phyloP scores from a whole-genome alignment of 92 coral and sea anemone species.

The Parazoanthus darwini region DNA sequence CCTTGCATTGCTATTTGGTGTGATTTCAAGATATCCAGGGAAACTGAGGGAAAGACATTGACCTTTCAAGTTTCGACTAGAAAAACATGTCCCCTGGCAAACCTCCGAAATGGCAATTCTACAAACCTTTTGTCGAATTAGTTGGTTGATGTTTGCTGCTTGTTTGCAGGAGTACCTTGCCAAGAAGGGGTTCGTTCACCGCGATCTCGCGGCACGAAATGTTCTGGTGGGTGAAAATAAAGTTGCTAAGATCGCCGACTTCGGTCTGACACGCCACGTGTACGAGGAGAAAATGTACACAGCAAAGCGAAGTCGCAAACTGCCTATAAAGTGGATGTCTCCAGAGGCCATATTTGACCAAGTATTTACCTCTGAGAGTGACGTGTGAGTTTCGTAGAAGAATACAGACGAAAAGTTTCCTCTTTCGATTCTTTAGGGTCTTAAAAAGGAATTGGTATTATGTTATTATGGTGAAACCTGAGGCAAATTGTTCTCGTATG shows the following conservation, averaged over 20 bases:
- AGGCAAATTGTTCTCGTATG: neutral
- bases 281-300: constrained; percentile 67
- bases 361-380: constrained; percentile 69
- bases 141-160: neutral
- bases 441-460: too few relatives aligned
- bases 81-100: too few relatives aligned
- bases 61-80: too few relatives aligned
- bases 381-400: constrained; percentile 59
- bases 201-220: constrained; percentile 84
- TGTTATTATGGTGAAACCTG: neutral
- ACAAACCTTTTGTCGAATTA: too few relatives aligned
- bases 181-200: constrained; percentile 75
- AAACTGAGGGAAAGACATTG: too few relatives aligned
- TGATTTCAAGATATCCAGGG: too few relatives aligned
- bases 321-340: constrained; percentile 85
- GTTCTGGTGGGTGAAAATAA: constrained; percentile 78
- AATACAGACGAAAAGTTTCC: too few relatives aligned
- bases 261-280: constrained; percentile 80
- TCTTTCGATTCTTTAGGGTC: too few relatives aligned
- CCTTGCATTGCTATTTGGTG: too few relatives aligned
- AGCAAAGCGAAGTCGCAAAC: constrained; percentile 62
- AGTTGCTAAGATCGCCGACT: constrained; percentile 78
- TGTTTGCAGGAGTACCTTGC: constrained; percentile 66
- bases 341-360: constrained; percentile 86
- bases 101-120: too few relatives aligned